Evolutionary conservation across 2,888 invertebrate species (phyloP).

Genomic region (Margaritifera margaritifera): DNA sequence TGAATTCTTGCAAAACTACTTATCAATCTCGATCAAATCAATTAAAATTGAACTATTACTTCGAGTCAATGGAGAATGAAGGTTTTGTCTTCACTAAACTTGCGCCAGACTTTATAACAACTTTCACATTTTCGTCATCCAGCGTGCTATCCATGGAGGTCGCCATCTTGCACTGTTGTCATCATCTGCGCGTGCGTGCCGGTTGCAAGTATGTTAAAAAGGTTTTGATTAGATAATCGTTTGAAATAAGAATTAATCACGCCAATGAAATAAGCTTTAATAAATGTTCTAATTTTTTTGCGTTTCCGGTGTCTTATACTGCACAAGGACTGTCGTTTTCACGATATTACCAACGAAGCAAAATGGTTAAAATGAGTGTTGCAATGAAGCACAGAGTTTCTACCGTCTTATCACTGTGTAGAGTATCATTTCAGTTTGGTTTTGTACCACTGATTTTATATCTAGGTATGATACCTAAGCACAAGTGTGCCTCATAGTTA

Average conservation of each 20-base stretch:
- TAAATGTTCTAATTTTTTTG: too few species aligned
- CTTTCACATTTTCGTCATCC: constrained; percentile 29
- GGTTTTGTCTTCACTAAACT: constrained; percentile 46
- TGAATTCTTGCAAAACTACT: too few species aligned
- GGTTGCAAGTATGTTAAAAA: too few species aligned
- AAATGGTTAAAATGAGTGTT: constrained; percentile 66
- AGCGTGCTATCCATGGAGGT: constrained; percentile 38
- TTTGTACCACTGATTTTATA: constrained; percentile 82
- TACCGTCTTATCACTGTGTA: constrained; percentile 77
- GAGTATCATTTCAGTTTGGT: constrained; percentile 81
- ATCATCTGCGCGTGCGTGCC: background rate
- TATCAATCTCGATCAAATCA: background rate
- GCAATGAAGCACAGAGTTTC: constrained; percentile 79
- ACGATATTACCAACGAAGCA: background rate
- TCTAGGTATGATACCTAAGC: constrained; percentile 74
- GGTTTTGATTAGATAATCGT: too few species aligned
- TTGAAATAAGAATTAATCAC: too few species aligned
- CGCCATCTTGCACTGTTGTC: constrained; percentile 29
- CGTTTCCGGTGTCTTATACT: too few species aligned
- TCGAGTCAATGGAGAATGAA: constrained; percentile 47
- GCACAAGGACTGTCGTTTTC: background rate
- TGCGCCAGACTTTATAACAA: constrained; percentile 45
- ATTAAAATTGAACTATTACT: constrained; percentile 19
- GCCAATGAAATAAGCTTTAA: too few species aligned
- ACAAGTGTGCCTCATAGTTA: too few species aligned